phyloP scores from a whole-genome alignment of 1,140 invertebrate species.

The Hirudo medicinalis region DNA sequence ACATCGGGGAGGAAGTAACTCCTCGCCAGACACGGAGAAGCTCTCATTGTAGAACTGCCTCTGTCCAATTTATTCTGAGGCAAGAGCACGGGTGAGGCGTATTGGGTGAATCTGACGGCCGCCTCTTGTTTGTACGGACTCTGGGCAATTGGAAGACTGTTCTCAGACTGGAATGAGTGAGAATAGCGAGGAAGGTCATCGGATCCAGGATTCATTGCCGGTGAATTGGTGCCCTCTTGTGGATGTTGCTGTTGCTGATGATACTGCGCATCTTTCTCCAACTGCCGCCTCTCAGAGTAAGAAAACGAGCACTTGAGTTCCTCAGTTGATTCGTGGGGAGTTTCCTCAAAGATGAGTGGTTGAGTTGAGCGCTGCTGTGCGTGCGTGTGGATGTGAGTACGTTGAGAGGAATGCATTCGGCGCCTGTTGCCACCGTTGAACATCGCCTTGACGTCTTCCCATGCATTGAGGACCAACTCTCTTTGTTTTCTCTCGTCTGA shows the following conservation, averaged over 20 bases:
- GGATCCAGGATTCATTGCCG: too few relatives aligned
- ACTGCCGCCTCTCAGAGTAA: not conserved
- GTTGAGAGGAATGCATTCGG: not conserved
- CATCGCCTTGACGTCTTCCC: conserved; percentile 57
- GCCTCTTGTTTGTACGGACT: too few relatives aligned
- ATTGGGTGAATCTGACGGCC: too few relatives aligned
- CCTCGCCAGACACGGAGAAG: too few relatives aligned
- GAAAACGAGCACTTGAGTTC: not conserved
- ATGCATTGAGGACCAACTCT: conserved; percentile 34
- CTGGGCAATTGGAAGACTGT: too few relatives aligned
- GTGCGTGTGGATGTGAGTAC: not conserved
- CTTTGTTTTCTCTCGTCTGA: conserved; percentile 46
- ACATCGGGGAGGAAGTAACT: too few relatives aligned
- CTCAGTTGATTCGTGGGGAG: not conserved
- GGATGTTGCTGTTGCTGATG: not conserved
- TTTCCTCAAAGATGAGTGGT: not conserved
- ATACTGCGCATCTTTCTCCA: not conserved
- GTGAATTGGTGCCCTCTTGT: not conserved
- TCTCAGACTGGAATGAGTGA: too few relatives aligned
- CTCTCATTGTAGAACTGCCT: too few relatives aligned
- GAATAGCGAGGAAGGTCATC: too few relatives aligned
- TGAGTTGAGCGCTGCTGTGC: not conserved
- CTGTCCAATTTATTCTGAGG: too few relatives aligned
- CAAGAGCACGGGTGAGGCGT: too few relatives aligned
- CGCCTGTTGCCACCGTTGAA: conserved; percentile 18